Base-by-base conservation (phyloP, 2,888 invertebrate species). In the Phrixothrix hirtus region DNA sequence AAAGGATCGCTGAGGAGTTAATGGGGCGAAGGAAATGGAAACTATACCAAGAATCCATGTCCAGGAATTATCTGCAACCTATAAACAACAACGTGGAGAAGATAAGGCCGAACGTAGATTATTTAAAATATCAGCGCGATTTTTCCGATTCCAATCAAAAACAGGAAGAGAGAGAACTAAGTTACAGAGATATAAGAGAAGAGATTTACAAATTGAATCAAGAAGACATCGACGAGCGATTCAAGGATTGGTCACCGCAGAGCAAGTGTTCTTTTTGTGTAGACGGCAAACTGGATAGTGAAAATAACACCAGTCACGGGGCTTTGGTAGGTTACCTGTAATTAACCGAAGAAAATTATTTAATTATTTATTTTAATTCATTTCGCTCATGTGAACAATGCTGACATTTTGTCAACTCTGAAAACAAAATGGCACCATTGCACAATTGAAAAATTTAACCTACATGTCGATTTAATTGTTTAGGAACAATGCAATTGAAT, bases 21-120 rank as follows among this genome's bases (percentile, higher is more conserved):
- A 92, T 92, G 92, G 92, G 92, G 84, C 89, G 90, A 83, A 88
- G 91, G 88, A 91, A 88, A 92, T 92, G 92, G 92, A 90, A 90
- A 85, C 86, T 89, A 82, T 92, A 90, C 80, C 92, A 91, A 86
- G 90, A 92, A 83, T 76, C 76, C 68, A 75, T 75, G 74, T 74
- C 74, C 66, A 76, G 75, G 69, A 76, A 70, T 73, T 75, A 76
- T 69, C 69, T 75, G 66, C 72, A 74, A 74, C 75, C 75, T 61
- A 66, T 74, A 67, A 74, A 74, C 75, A 74, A 74, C 75, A 75
- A 75, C 69, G 72, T 71, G 64, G 73, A 74, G 65, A 67, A 62
- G 56, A 65, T 65, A 65, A 66, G 64, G 64, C 36, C 49, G 55
- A 68, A 67, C 66, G 61, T 63, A 31, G 62, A 63, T 42, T 57